Evolutionary conservation across 2,113 vertebrate species (phyloP), one percentile per base, ranked within the genome.

Genomic region (Silurus glanis): DNA sequence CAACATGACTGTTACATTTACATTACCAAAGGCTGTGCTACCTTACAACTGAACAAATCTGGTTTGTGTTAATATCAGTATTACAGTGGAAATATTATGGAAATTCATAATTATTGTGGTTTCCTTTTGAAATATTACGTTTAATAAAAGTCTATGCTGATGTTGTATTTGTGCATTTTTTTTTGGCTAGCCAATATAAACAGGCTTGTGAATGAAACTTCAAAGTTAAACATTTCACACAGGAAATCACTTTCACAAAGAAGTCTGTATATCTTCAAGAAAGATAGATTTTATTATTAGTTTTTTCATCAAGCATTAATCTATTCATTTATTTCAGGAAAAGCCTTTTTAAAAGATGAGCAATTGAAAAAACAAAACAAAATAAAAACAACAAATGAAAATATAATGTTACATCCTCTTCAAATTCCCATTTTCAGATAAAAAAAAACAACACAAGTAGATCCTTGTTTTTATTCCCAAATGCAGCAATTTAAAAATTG

Each of bases 1-100:
- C 66, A 85, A 87, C 82, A 86, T 17, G 89, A 89, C 89, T 89
- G 89, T 89, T 89, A 87, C 45, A 85, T 79, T 72, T 80, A 55
- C 76, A 81, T 13, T 62, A 87, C 89, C 89, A 89, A 89, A 89
- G 89, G 66, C 58, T 86, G 19, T 76, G 9, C 53, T 78, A 69
- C 53, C 13, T 80, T 62, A 64, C 10, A 6, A 55, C 61, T 72
- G 53, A 79, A 74, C 7, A 59, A 64, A 47, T 84, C 17, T 82
- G 51, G 23, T 79, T 67, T 67, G 37, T 66, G 51, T 78, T 49
- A 13, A 64, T 47, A 59, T 76, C 19, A 75, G n/a, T 55, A 58
- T 67, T 51, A 19, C 10, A 81, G 25, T 85, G 19, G 47, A 8
- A 21, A 74, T 25, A 56, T 66, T 13, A 10, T 56, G 14, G 9